A percentile compares a stretch with the other conserved stretches of the same genome.
These are phyloP conservation scores for Pseudeuparius sepicola DNA, from an alignment of 2,888 invertebrate genomes.

Conservation along the genomic window DNA sequence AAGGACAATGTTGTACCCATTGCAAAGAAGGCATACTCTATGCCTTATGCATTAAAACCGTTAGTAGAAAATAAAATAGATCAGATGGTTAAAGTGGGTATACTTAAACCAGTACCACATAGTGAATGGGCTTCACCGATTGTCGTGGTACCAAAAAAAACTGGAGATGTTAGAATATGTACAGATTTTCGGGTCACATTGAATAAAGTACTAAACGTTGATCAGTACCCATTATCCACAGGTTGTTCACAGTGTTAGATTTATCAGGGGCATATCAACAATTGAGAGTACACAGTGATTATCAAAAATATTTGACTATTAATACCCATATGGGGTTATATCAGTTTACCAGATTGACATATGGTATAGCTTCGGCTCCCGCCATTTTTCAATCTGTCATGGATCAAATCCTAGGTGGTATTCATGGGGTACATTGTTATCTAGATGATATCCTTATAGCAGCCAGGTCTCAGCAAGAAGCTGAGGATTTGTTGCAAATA, in stretches of 20 bases:
- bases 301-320: constrained; percentile 24
- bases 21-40: not conserved
- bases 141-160: constrained; percentile 4
- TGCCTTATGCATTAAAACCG: constrained; percentile 2
- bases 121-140: constrained; percentile 5
- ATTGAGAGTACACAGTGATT: constrained; percentile 22
- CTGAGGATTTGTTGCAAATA: constrained; percentile 17
- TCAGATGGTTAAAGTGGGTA: constrained; percentile 6
- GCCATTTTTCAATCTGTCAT: constrained; percentile 24
- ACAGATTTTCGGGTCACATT: constrained; percentile 13
- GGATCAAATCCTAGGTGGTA: constrained; percentile 18
- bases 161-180: constrained; percentile 14
- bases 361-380: constrained; percentile 26
- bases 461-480: too few species aligned
- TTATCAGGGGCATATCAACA: constrained; percentile 28
- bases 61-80: constrained; percentile 2
- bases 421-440: constrained; percentile 20
- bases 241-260: constrained; percentile 25
- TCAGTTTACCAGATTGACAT: constrained; percentile 25
- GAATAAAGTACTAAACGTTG: constrained; percentile 10
- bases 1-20: constrained; percentile 1
- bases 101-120: not conserved
- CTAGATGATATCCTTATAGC: too few species aligned
- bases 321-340: constrained; percentile 28
- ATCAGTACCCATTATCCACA: constrained; percentile 14